Conservation (phyloP, 2,888 invertebrate species). For the Drosophila anomalata region DNA sequence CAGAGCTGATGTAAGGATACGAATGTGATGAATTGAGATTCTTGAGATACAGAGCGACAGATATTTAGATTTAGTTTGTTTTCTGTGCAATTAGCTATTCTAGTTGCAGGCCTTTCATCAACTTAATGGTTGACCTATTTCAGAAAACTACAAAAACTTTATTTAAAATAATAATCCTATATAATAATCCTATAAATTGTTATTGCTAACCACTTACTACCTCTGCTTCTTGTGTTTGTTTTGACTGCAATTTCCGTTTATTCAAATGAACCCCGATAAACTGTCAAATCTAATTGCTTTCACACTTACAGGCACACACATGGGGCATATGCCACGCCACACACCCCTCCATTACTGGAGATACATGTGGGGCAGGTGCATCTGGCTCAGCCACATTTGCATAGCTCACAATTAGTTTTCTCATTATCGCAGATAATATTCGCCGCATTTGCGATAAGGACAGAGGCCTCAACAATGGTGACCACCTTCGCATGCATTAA, state of each 20-base stretch:
- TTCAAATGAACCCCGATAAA: slow-evolving; percentile 67
- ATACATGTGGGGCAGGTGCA: slow-evolving; percentile 18
- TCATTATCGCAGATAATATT: slow-evolving; percentile 75
- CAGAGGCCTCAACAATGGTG: slow-evolving; percentile 30
- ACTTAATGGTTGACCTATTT: not conserved
- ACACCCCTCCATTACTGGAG: not conserved
- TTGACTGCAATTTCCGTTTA: slow-evolving; percentile 64
- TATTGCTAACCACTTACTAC: not conserved
- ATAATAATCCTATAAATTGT: not conserved
- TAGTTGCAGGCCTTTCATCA: not conserved
- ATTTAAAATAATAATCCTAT: not conserved
- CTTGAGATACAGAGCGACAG: not conserved
- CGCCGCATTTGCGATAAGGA: slow-evolving; percentile 69
- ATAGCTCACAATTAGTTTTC: slow-evolving; percentile 74
- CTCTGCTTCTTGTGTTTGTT: slow-evolving; percentile 23
- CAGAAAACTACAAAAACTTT: not conserved
- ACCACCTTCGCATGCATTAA: slow-evolving; percentile 41
- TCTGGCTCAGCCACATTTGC: slow-evolving; percentile 60
- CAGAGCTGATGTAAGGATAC: not conserved
- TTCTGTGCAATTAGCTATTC: not conserved
- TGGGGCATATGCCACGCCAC: slow-evolving; percentile 8
- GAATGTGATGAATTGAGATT: not conserved
- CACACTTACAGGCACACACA: slow-evolving; percentile 54
- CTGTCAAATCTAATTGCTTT: slow-evolving; percentile 70
- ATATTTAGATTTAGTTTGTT: not conserved